Evolutionary conservation across 2,113 vertebrate species (phyloP).

Genomic region (Xenus cinereus): DNA sequence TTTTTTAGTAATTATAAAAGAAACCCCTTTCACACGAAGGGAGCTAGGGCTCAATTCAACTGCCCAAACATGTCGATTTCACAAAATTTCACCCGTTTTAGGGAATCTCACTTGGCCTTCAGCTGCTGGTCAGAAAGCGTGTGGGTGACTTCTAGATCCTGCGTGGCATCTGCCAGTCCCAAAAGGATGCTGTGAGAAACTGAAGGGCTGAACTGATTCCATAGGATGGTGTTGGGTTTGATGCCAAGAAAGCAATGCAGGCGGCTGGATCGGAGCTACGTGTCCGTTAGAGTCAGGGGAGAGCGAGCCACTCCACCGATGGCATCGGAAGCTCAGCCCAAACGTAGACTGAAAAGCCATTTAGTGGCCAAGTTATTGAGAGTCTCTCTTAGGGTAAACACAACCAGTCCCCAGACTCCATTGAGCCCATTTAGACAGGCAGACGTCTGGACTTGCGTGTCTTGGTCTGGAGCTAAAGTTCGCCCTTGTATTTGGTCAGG

Average conservation of each 20-base stretch:
- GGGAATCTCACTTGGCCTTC: background rate
- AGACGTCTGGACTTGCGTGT: background rate
- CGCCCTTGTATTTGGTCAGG: background rate
- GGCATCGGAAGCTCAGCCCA: background rate
- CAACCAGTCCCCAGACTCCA: background rate
- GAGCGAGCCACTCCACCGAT: background rate
- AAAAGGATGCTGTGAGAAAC: background rate
- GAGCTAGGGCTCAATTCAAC: background rate
- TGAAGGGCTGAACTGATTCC: background rate
- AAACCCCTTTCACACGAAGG: background rate
- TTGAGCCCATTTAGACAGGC: background rate
- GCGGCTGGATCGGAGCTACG: fast-evolving
- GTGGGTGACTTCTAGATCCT: background rate
- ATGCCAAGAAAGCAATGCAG: background rate
- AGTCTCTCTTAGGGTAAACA: background rate
- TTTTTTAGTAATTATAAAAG: background rate
- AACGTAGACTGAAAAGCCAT: background rate
- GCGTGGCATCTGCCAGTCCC: background rate
- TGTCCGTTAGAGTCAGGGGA: background rate
- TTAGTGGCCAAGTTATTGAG: background rate
- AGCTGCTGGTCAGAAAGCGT: background rate
- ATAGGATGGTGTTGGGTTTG: background rate
- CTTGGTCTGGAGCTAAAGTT: background rate
- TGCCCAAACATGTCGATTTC: background rate
- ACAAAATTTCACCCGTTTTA: background rate